Base-by-base conservation (phyloP, 2,797 vertebrate species). In the Eleutherodactylus coqui region DNA sequence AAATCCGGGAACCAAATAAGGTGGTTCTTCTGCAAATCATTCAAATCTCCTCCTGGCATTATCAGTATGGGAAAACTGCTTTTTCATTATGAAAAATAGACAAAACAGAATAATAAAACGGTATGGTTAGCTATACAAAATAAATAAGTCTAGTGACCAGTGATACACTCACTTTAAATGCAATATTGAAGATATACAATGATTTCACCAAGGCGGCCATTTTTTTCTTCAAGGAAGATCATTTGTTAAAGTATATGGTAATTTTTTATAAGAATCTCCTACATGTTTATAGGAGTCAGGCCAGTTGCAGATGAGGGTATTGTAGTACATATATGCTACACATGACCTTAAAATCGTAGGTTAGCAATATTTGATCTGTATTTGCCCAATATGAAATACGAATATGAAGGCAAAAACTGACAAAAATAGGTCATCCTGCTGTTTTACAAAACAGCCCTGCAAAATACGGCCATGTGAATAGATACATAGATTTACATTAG, bases 51-150 rank as follows among this genome's bases (percentile, higher is more conserved):
- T 51, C 51, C 41, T 55, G 16, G n/a, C 21, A 10, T 58, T 47
- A 62, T 8, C 32, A 43, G 70, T 43, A 34, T 43, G 70, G 75
- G 62, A 38, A 58, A 47, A 43, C 3, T 16, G 21, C 41, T 84
- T 87, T 87, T 87, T 87, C 86, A 87, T 87, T 87, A 87, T 87
- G 86, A 87, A 87, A 87, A 87, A 87, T 87, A 86, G 69, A 75
- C 69, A 84, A 32, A 84, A 67, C 62, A 73, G 67, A 83, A 83
- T 47, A 84, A 67, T 34, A 38, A 53, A 21, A 64, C 47, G 47
- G 47, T 21, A 84, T 43, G 69, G 76, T 84, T 79, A 84, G 53
- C 43, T 80, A 73, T 84, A 81, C 86, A 87, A 84, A 84, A 87
- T 87, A 84, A 85, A 87, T 87, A 87, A 67, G 67, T 79, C 82